phyloP scores from a whole-genome alignment of 2,888 invertebrate genomes.

The Hyposoter didymator region DNA sequence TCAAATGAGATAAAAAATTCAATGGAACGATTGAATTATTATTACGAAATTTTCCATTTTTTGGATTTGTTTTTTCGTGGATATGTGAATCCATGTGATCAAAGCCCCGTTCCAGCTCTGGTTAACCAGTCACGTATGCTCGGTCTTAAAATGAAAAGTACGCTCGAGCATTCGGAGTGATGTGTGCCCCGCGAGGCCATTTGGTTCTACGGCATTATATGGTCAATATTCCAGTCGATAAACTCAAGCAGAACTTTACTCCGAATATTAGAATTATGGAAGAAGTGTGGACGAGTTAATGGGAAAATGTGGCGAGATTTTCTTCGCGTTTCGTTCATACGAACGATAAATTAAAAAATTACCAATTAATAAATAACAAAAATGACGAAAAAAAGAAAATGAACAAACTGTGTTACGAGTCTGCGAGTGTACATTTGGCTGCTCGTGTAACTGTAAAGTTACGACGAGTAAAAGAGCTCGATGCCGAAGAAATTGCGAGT shows the following conservation, averaged over 20 bases:
- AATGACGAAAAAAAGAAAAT: background rate
- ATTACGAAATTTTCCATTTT: background rate
- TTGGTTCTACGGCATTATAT: background rate
- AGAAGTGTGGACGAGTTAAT: background rate
- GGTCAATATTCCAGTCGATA: background rate
- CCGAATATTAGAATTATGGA: background rate
- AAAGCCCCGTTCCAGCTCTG: slow-evolving; percentile 73
- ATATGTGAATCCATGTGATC: slow-evolving; percentile 59
- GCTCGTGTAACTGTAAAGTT: slow-evolving; percentile 56
- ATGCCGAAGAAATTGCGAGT: slow-evolving; percentile 57
- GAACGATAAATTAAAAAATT: background rate
- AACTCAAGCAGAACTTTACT: background rate
- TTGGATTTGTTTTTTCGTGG: background rate
- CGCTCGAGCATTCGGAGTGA: slow-evolving; percentile 65
- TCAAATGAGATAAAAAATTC: background rate
- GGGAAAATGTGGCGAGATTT: background rate
- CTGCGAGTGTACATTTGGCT: slow-evolving; percentile 18
- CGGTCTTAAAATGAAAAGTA: slow-evolving; percentile 74
- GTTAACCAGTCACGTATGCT: slow-evolving; percentile 73
- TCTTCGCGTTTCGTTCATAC: background rate
- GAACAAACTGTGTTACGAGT: background rate
- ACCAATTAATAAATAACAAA: background rate
- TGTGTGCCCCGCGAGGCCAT: slow-evolving; percentile 14
- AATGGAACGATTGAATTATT: background rate
- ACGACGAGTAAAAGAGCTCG: slow-evolving; percentile 25